A percentile compares a stretch with the other conserved stretches of the same genome.
Evolutionary conservation across 2,113 vertebrate species (phyloP).

Genomic region (Psammodynastes pulverulentus): DNA sequence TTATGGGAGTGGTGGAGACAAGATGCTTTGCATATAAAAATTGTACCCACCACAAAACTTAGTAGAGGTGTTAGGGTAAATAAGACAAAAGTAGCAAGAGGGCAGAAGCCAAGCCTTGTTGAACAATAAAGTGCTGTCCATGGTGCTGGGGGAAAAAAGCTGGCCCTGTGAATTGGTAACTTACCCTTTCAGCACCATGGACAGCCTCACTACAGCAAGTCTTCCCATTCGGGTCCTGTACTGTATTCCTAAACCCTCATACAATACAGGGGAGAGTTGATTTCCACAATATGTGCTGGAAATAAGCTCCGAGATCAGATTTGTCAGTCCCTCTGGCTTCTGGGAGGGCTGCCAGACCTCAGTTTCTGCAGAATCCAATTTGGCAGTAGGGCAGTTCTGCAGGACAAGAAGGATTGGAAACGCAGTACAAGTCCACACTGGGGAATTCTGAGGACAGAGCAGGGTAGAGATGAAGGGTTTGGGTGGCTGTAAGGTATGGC

Average conservation of each 20-base stretch:
- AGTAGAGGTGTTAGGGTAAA: not conserved
- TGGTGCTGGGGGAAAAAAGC: not conserved
- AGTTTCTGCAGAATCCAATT: constrained; percentile 5
- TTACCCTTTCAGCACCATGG: not conserved
- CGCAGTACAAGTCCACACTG: not conserved
- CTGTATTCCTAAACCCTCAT: not conserved
- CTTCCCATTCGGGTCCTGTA: not conserved
- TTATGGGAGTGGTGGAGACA: no score
- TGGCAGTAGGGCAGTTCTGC: constrained; percentile 26
- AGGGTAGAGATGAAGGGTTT: not conserved
- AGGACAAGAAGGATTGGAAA: not conserved
- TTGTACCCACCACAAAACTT: not conserved
- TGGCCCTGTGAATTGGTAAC: not conserved
- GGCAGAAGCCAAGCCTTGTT: not conserved
- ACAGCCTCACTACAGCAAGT: not conserved
- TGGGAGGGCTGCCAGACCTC: constrained; percentile 10
- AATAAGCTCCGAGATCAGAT: not conserved
- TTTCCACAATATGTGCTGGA: not conserved
- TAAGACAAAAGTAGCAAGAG: not conserved
- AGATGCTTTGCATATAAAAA: not conserved
- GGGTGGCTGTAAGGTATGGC: not conserved
- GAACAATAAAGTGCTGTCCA: not conserved
- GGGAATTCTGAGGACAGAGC: not conserved
- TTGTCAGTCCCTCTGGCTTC: not conserved
- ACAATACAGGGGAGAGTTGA: not conserved